Evolutionary conservation across 2,888 invertebrate species (phyloP), one percentile per base, ranked within the genome.

Genomic region (Cataglyphis rosenhaueri): DNA sequence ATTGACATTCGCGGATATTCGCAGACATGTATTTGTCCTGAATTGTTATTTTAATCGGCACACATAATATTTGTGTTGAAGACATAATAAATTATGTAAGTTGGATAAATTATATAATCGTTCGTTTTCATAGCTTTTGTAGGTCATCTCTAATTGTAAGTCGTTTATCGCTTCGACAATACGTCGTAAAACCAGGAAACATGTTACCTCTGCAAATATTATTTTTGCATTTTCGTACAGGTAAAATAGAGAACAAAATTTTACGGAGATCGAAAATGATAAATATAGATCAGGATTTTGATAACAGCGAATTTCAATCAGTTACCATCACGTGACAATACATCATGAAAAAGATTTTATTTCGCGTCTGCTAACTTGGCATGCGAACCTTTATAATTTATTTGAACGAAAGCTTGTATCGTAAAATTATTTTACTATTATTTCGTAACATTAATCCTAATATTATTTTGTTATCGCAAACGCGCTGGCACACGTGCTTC

Each of bases 321-420:
- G 44, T 78, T 78, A 78, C 57, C 59, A 55, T 38, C 76, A 61
- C 44, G 44, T 71, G 32, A 44, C 57, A 52, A 4, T 55, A 25
- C 4, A 55, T 8, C 65, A 21, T 35, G 70, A 78, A 59, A 70
- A 70, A 68, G 38, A 78, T 32, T 25, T 44, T 70, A 32, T 41
- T 79, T 35, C 15, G 25, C 25, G 29, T 10, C n/a, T 15, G 25
- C 15, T 6, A 55, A 38, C n/a, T 57, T 41, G 70, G n/a, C 59
- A 12, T 29, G 57, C 59, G 57, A 75, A 2, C 12, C 44, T 18
- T 59, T 21, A 59, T 8, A 44, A 61, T 48, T 70, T 59, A 18
- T 35, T 79, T n/a, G 18, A 78, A n/a, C 41, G 41, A 15, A 5
- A 32, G 3, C 21, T 57, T 18, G 8, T 59, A 44, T 61, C 52